These are phyloP conservation scores for Rhinatrema bivittatum DNA, from an alignment of 2,797 vertebrate genomes.

Conservation along the genomic window DNA sequence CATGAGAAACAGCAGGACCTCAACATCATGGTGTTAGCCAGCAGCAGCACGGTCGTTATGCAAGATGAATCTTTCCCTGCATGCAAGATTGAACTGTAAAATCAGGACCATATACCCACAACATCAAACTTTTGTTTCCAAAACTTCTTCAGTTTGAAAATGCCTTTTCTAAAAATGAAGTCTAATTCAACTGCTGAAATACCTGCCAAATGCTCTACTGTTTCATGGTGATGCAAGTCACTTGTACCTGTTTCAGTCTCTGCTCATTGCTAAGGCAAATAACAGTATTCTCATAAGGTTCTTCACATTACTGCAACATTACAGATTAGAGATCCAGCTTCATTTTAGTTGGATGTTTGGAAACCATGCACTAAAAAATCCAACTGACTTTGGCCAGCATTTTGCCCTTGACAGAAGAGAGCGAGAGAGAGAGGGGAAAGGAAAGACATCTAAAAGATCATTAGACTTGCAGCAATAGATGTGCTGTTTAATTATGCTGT, in stretches of 20 bases:
- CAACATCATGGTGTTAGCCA: conserved; percentile 97
- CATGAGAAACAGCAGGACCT: conserved; percentile 95
- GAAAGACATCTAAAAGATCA: conserved; percentile 6
- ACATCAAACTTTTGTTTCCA: conserved; percentile 47
- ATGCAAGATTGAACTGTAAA: conserved; percentile 96
- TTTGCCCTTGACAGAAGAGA: conserved; percentile 44
- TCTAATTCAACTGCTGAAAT: conserved; percentile 56
- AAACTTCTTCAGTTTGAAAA: conserved; percentile 56
- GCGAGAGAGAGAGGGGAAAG: conserved; percentile 28
- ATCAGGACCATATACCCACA: conserved; percentile 19
- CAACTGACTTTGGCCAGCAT: conserved; percentile 55
- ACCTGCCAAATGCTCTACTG: conserved; percentile 58
- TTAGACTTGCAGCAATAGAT: conserved; percentile 45
- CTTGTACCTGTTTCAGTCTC: conserved; percentile 53
- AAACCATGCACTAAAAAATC: conserved; percentile 62
- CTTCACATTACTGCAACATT: conserved; percentile 53
- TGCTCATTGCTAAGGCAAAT: conserved; percentile 60
- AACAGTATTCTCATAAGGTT: conserved; percentile 51
- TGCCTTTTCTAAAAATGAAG: conserved; percentile 55
- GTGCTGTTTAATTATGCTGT: conserved; percentile 29
- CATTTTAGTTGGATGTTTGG: conserved; percentile 49
- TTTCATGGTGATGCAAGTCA: conserved; percentile 60
- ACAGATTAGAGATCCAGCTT: conserved; percentile 49
- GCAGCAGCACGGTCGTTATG: conserved; percentile 98
- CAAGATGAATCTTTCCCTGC: conserved; percentile 97